Conservation (phyloP, 2,888 invertebrate genomes). For the Ceramica pisi region DNA sequence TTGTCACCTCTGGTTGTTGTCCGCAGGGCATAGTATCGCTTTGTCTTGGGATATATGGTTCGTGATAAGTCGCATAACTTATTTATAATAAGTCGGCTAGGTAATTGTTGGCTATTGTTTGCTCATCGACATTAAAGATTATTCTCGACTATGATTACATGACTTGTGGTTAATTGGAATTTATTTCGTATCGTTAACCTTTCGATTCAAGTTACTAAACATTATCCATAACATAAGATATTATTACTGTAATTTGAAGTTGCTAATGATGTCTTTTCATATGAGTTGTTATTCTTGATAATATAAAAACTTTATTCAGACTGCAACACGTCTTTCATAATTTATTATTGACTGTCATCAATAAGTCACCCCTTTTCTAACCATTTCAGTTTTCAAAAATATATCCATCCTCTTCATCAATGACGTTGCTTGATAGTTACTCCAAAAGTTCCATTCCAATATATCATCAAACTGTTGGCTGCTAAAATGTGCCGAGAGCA, state of each 20-base stretch:
- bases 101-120: constrained; percentile 17
- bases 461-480: constrained; percentile 48
- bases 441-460: constrained; percentile 34
- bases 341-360: too few species aligned
- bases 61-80: constrained; percentile 33
- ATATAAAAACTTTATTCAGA: too few species aligned
- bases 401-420: too few species aligned
- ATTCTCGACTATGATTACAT: not conserved
- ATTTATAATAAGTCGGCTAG: constrained; percentile 18
- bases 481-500: constrained; percentile 59
- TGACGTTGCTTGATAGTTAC: not conserved
- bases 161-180: not conserved
- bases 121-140: constrained; percentile 12
- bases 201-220: not conserved
- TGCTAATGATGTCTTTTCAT: not conserved
- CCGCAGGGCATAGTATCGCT: constrained; percentile 32
- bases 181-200: constrained; percentile 7
- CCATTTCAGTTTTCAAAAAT: too few species aligned
- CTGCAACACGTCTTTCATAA: too few species aligned
- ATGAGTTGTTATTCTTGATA: not conserved
- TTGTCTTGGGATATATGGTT: constrained; percentile 6
- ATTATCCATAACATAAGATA: not conserved
- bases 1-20: constrained; percentile 56
- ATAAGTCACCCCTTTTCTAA: not conserved
- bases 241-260: not conserved